phyloP scores from a whole-genome alignment of 2,888 invertebrate species.

The Ormyrus thymus region DNA sequence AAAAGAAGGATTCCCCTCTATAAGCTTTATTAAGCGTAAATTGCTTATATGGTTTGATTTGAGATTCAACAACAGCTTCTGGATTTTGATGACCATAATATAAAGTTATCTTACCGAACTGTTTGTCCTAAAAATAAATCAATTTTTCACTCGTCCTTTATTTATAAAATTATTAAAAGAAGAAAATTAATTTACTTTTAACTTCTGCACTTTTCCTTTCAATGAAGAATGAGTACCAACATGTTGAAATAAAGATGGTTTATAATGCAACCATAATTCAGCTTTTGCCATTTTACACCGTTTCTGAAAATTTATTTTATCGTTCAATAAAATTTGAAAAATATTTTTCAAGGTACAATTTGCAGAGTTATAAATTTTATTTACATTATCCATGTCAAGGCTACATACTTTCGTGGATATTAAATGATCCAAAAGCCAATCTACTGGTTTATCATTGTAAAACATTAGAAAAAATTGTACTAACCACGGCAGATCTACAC shows the following conservation, averaged over 20 bases:
- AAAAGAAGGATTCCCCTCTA: conserved; percentile 90
- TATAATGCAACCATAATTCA: conserved; percentile 88
- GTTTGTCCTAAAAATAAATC: conserved; percentile 82
- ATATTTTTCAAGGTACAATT: no score
- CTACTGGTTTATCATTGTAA: conserved; percentile 96
- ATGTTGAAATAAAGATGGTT: conserved; percentile 95
- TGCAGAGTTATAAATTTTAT: conserved; percentile 61
- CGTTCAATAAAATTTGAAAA: no score
- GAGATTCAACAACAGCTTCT: conserved; percentile 81
- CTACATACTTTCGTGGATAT: conserved; percentile 93
- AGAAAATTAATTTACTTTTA: conserved; percentile 84
- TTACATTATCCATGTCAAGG: conserved; percentile 84
- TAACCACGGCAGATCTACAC: conserved; percentile 89
- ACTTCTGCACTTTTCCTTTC: conserved; percentile 95
- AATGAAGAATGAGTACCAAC: conserved; percentile 96
- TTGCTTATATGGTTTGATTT: conserved; percentile 87
- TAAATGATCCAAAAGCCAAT: conserved; percentile 95
- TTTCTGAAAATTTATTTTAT: conserved; percentile 79
- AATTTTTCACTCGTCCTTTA: no score
- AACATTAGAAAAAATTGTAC: conserved; percentile 96
- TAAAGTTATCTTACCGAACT: conserved; percentile 88
- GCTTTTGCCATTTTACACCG: conserved; percentile 87
- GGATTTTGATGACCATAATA: conserved; percentile 89
- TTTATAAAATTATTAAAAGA: conserved; percentile 61
- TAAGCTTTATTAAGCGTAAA: conserved; percentile 89